Evolutionary conservation across 1,140 invertebrate species (phyloP).

Genomic region (Laupala kohalensis): DNA sequence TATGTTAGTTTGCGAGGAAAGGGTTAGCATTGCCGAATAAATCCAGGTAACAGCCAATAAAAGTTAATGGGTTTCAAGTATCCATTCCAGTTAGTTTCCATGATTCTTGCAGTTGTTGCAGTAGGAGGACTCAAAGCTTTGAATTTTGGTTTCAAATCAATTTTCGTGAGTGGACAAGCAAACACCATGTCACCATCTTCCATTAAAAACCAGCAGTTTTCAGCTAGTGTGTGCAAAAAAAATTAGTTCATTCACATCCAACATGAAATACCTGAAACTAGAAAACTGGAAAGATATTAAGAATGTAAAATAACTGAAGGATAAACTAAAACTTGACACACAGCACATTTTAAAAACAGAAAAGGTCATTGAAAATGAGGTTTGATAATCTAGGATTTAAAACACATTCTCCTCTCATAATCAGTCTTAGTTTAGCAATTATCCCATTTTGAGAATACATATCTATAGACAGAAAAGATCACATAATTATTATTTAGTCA

Average conservation of each 20-base stretch:
- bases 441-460: neutral
- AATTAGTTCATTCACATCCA: neutral
- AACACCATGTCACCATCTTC: neutral
- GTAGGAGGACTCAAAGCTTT: neutral
- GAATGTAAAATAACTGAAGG: neutral
- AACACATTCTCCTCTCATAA: too few relatives aligned
- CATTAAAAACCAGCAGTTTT: neutral
- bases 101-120: neutral
- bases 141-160: neutral
- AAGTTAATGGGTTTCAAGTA: neutral
- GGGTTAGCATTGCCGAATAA: conserved; percentile 8
- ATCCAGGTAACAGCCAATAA: neutral
- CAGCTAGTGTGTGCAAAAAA: neutral
- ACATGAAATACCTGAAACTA: conserved; percentile 9
- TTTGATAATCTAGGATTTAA: too few relatives aligned
- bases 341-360: neutral
- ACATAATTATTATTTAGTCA: too few relatives aligned
- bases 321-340: neutral
- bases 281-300: conserved; percentile 7
- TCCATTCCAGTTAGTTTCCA: conserved; percentile 7
- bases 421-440: too few relatives aligned
- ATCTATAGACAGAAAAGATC: too few relatives aligned
- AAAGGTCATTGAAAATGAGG: too few relatives aligned
- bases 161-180: neutral
- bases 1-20: conserved; percentile 3